A percentile compares a stretch with the other conserved stretches of the same genome.
Evolutionary conservation across 2,797 vertebrate genomes (phyloP).

Genomic region (Cottoperca gobio): DNA sequence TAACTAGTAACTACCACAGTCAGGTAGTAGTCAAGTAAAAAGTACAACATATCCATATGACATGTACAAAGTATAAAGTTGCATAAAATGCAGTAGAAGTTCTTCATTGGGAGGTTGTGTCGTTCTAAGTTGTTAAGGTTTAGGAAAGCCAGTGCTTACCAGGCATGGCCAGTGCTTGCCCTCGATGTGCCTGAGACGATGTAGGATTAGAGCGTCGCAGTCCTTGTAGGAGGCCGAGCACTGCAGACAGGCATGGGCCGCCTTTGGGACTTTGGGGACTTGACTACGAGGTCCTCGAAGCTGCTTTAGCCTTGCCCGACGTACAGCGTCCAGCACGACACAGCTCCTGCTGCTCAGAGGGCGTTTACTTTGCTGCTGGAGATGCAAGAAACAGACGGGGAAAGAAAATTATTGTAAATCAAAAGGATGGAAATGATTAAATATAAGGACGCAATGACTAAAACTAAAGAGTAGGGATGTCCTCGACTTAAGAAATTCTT

Average conservation of each 20-base stretch:
- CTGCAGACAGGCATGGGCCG: conserved; percentile 82
- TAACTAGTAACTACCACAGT: not conserved
- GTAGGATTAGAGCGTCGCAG: conserved; percentile 87
- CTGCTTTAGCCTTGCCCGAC: conserved; percentile 78
- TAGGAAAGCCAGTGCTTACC: conserved; percentile 69
- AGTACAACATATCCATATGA: not conserved
- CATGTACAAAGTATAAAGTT: not conserved
- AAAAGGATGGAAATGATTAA: not conserved
- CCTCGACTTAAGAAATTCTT: no score
- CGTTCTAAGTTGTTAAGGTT: not conserved
- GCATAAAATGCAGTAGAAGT: not conserved
- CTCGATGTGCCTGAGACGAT: conserved; percentile 85
- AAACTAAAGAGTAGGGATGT: not conserved
- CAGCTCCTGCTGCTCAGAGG: conserved; percentile 68
- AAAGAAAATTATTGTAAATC: not conserved
- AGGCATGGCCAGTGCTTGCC: conserved; percentile 89
- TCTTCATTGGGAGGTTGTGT: not conserved
- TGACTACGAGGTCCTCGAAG: conserved; percentile 77
- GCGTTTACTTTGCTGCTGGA: conserved; percentile 68
- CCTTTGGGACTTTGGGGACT: conserved; percentile 76
- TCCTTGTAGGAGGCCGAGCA: conserved; percentile 82
- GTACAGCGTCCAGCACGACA: conserved; percentile 74
- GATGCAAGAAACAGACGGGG: conserved; percentile 9
- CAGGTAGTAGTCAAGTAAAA: not conserved
- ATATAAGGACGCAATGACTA: not conserved